Percentiles rank a stretch among this genome's conserved stretches.
Conservation (phyloP, 2,888 invertebrate species). For the Helleia helle region DNA sequence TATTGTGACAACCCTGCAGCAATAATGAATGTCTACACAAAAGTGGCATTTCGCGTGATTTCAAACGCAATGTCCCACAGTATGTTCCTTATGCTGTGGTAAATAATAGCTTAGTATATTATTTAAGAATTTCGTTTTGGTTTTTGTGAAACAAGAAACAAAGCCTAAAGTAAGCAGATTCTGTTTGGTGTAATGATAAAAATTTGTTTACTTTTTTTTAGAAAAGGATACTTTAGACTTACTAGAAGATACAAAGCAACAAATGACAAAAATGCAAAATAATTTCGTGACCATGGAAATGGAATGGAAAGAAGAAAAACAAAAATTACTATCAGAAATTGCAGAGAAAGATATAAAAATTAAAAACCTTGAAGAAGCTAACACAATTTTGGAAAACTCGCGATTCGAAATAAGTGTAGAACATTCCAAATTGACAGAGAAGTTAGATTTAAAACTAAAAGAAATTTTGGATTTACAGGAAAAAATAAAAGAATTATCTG, state of each 20-base stretch:
- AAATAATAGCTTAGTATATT: no score
- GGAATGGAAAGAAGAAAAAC: constrained; percentile 80
- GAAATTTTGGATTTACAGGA: constrained; percentile 50
- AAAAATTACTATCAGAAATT: constrained; percentile 67
- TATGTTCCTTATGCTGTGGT: no score
- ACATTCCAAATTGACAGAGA: constrained; percentile 68
- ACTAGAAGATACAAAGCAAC: constrained; percentile 85
- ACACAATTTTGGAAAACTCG: constrained; percentile 62
- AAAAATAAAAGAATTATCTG: constrained; percentile 36
- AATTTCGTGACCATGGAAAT: constrained; percentile 81
- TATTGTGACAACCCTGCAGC: no score
- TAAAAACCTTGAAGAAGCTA: constrained; percentile 69
- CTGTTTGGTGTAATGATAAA: background rate
- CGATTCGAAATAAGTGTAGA: constrained; percentile 67
- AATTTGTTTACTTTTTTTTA: constrained; percentile 26
- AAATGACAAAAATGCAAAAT: constrained; percentile 87
- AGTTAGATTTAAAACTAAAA: constrained; percentile 62
- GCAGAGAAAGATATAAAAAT: constrained; percentile 73
- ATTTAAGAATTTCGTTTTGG: no score
- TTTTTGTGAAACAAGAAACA: no score
- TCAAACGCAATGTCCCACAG: no score
- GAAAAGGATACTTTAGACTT: constrained; percentile 81
- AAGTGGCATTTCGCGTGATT: no score
- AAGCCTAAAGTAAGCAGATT: no score
- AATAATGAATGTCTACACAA: no score